phyloP scores from a whole-genome alignment of 1,140 invertebrate species.

The Drosophila dunni region DNA sequence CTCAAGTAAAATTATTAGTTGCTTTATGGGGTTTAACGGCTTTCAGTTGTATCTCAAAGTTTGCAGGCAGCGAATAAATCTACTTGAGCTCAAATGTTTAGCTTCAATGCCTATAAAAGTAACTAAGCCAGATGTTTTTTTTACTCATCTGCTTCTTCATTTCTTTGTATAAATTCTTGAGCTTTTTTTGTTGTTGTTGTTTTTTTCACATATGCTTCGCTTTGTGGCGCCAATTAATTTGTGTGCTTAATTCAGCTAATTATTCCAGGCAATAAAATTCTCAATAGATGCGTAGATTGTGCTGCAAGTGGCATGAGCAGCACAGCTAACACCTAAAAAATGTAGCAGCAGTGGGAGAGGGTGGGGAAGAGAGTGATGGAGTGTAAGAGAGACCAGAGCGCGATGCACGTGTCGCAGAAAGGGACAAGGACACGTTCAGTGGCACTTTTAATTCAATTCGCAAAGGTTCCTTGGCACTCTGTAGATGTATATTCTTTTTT shows the following conservation, averaged over 20 bases:
- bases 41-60: background rate
- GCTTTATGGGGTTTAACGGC: conserved; percentile 2
- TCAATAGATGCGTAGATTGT: conserved; percentile 71
- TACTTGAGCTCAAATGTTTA: conserved; percentile 43
- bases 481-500: background rate
- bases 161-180: conserved; percentile 32
- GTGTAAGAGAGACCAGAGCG: background rate
- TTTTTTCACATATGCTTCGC: conserved; percentile 67
- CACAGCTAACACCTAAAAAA: too few relatives aligned
- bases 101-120: conserved; percentile 70
- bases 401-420: conserved; percentile 25
- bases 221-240: conserved; percentile 70
- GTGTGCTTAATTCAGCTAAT: conserved; percentile 79
- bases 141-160: conserved; percentile 1
- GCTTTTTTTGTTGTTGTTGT: conserved; percentile 14
- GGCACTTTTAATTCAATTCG: conserved; percentile 80
- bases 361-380: background rate
- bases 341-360: too few relatives aligned
- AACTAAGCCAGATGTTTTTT: conserved; percentile 61
- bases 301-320: conserved; percentile 8
- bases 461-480: conserved; percentile 66
- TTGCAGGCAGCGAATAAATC: conserved; percentile 49
- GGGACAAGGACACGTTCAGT: conserved; percentile 44
- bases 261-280: conserved; percentile 81
- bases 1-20: background rate